These are phyloP conservation scores for Drosophila seclusa DNA, from an alignment of 2,888 invertebrate species.

Conservation along the genomic window DNA sequence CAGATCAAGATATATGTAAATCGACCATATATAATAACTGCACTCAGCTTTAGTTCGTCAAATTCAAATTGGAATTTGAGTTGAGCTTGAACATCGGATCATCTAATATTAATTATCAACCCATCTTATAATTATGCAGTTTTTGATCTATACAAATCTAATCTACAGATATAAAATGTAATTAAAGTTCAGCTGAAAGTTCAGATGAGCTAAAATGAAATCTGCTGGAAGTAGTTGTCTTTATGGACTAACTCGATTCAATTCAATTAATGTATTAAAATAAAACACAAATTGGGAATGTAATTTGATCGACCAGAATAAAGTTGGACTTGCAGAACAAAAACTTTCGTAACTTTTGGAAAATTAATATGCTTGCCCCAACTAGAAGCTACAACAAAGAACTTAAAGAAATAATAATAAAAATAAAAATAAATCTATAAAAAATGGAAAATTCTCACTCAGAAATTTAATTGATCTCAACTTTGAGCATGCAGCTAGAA, in stretches of 20 bases:
- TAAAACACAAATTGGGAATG: slow-evolving; percentile 10
- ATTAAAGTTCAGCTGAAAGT: slow-evolving; percentile 9
- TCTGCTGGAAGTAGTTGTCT: background rate
- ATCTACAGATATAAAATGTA: background rate
- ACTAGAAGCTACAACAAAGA: background rate
- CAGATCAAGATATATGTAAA: slow-evolving; percentile 33
- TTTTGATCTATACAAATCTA: background rate
- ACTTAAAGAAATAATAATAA: background rate
- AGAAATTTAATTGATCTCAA: background rate
- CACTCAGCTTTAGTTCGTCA: background rate
- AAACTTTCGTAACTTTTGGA: slow-evolving; percentile 1
- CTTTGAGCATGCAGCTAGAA: background rate
- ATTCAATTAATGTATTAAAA: slow-evolving; percentile 3
- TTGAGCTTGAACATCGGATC: background rate
- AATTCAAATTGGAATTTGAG: slow-evolving; percentile 7
- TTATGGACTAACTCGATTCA: slow-evolving; percentile 1
- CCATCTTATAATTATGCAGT: background rate
- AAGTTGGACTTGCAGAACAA: slow-evolving; percentile 33
- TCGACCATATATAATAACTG: slow-evolving; percentile 14
- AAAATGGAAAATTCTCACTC: background rate
- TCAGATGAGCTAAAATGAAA: background rate
- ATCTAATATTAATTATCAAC: slow-evolving; percentile 3
- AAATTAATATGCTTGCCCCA: slow-evolving; percentile 3
- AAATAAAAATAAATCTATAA: background rate
- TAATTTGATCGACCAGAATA: slow-evolving; percentile 21